These are phyloP conservation scores for Centropus unirufus DNA, from an alignment of 2,113 vertebrate genomes.

Conservation along the genomic window DNA sequence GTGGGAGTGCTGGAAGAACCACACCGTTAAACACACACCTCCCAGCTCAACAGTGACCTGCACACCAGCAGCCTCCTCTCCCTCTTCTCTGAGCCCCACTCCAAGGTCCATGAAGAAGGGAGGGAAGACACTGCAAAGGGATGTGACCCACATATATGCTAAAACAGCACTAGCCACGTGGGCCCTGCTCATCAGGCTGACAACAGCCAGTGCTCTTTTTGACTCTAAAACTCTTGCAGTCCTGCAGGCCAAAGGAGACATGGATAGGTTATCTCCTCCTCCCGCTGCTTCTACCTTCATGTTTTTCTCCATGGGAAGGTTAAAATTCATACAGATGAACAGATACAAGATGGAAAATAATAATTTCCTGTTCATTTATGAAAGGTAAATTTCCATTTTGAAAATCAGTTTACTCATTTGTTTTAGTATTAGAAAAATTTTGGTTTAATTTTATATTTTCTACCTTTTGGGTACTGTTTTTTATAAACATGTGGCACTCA, in stretches of 20 bases:
- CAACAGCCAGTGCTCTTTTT: background rate
- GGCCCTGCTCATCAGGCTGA: background rate
- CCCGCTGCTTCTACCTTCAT: background rate
- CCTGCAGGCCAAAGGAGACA: background rate
- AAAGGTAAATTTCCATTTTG: background rate
- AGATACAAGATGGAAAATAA: background rate
- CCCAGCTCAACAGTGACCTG: background rate
- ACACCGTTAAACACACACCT: background rate
- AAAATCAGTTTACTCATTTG: background rate
- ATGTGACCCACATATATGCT: background rate
- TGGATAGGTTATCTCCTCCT: background rate
- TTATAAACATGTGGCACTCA: background rate
- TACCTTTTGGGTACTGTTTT: background rate
- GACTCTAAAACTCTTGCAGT: background rate
- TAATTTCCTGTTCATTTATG: background rate
- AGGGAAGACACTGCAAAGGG: background rate
- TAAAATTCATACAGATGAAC: background rate
- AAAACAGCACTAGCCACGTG: background rate
- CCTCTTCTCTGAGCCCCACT: background rate
- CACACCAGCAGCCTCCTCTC: background rate
- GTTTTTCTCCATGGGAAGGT: background rate
- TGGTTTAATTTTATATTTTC: background rate
- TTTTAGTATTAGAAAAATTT: background rate
- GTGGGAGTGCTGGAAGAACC: background rate
- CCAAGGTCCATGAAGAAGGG: background rate